Base-by-base conservation (phyloP, 1,140 invertebrate genomes). In the Aphaenogaster rudis region DNA sequence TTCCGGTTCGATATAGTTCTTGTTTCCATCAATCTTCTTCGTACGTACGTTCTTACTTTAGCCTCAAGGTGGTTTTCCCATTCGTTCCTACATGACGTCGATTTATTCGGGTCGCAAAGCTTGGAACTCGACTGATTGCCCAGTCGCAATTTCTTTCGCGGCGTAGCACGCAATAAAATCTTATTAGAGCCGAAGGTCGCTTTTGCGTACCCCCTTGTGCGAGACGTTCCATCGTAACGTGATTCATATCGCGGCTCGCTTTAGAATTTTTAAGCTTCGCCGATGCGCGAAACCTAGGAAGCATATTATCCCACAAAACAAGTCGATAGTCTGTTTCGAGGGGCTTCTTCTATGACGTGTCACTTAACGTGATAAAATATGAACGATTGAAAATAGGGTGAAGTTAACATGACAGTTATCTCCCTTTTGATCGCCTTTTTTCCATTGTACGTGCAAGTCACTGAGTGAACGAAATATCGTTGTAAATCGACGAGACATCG, bases 81-180 rank as follows among this genome's bases (percentile, higher is more conserved):
- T 28, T 64, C 42, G 57, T 63, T 78, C 59, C 54, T 39, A 13
- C 39, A 33, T 42, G 42, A 63, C 15, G 28, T 28, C 28, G 39
- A 74, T 50, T 61, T 84, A 76, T 74, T 63, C 39, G 42, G 52
- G 33, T 71, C 52, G 45, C 69, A 77, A 84, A 84, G 67, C 69
- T 84, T 28, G 42, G 45, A 84, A 72, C 69, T 76, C 42, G 52
- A 64, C 45, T 57, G 66, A 77, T 84, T 59, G 81, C 42, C 4
- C 57, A 52, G 42, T 66, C 61, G 77, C 69, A 61, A 85, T 77
- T 76, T 85, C 81, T 61, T 76, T 76, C 72, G 21, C 28, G 21
- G 52, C 52, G 80, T 45, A 84, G 67, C 39, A 85, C 52, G 81
- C 69, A 78, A 74, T 74, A 50, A 76, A 57, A 76, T 84, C 67